A percentile compares a stretch with the other conserved stretches of the same genome.
Conservation (phyloP, 2,113 vertebrate species). For the Damaliscus lunatus region DNA sequence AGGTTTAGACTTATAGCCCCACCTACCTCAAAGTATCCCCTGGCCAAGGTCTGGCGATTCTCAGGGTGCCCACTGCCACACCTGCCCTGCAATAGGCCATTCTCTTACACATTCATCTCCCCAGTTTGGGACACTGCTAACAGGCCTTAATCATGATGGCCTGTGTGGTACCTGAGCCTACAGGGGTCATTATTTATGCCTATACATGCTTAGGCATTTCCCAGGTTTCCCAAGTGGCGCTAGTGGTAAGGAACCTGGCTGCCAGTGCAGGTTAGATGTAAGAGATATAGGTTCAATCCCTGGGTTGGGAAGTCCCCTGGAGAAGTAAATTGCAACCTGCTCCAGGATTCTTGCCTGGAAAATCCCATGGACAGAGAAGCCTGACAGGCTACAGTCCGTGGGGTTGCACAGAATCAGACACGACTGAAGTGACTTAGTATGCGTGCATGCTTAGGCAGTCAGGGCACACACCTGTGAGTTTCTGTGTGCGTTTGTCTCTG, state of each 20-base stretch:
- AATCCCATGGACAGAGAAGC: not conserved
- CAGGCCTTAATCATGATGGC: not conserved
- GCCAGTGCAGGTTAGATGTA: not conserved
- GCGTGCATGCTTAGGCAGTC: not conserved
- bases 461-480: not conserved
- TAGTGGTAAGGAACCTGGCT: not conserved
- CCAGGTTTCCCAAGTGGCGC: not conserved
- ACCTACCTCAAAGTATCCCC: not conserved
- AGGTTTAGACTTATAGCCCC: not conserved
- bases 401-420: not conserved
- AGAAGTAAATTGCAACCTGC: not conserved
- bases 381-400: not conserved
- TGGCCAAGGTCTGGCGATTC: not conserved
- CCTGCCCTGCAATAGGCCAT: not conserved
- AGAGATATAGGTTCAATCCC: not conserved
- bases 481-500: not conserved
- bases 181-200: not conserved
- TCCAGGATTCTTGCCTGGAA: not conserved
- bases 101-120: not conserved
- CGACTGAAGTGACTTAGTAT: not conserved
- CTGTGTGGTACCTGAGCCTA: not conserved
- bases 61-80: not conserved
- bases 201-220: not conserved
- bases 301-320: not conserved
- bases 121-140: not conserved